Percentiles rank a stretch among this genome's conserved stretches.
phyloP scores from a whole-genome alignment of 2,797 vertebrate species.

The Triplophysa yarkandensis region DNA sequence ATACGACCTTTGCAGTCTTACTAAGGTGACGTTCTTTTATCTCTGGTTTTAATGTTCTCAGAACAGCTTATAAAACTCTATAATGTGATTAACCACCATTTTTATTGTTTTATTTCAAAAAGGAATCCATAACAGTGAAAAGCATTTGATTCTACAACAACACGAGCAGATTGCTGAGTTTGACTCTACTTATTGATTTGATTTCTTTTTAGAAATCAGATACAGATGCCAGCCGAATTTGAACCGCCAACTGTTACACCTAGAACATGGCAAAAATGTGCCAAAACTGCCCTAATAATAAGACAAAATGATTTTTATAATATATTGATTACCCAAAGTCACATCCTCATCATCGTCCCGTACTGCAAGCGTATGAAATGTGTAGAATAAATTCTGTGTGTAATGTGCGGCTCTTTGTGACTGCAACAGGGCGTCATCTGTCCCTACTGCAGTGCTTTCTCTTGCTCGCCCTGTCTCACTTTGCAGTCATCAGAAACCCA shows the following conservation, averaged over 20 bases:
- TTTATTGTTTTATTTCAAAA: not conserved
- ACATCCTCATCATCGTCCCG: not conserved
- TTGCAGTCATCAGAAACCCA: conserved; percentile 50
- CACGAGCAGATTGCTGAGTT: not conserved
- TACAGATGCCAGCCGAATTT: not conserved
- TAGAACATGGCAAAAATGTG: not conserved
- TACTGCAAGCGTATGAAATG: not conserved
- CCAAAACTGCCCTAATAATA: conserved; percentile 8
- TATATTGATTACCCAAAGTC: not conserved
- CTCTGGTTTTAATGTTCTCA: conserved; percentile 22
- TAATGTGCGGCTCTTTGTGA: conserved; percentile 12
- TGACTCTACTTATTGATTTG: not conserved
- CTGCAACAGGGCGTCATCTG: conserved; percentile 19
- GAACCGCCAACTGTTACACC: not conserved
- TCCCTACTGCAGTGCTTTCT: conserved; percentile 34
- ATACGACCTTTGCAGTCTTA: not conserved
- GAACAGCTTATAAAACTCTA: conserved; percentile 4
- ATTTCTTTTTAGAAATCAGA: conserved; percentile 9
- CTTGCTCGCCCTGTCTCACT: conserved; percentile 41
- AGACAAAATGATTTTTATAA: not conserved
- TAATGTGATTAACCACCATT: conserved; percentile 25
- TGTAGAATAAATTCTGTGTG: not conserved
- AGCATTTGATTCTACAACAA: not conserved
- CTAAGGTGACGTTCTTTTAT: not conserved
- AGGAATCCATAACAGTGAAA: conserved; percentile 8